These are phyloP conservation scores for Cheilosia variabilis DNA, from an alignment of 2,888 invertebrate species.

Conservation along the genomic window DNA sequence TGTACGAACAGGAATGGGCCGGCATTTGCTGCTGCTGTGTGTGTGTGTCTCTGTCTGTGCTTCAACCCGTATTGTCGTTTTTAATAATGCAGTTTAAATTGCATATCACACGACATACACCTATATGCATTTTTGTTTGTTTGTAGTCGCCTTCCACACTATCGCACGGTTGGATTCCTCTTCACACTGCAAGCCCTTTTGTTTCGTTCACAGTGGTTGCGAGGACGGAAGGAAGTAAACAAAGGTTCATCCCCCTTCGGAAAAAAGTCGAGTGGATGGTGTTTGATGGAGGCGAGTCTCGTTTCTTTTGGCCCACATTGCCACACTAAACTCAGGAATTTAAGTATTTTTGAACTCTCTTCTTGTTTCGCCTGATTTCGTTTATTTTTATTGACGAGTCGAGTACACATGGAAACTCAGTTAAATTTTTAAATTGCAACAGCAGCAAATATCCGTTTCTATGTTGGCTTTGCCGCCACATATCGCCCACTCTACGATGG, in stretches of 20 bases:
- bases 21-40: too few species aligned
- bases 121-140: background rate
- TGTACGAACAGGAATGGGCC: background rate
- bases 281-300: background rate
- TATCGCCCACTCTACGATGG: too few species aligned
- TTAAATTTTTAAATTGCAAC: too few species aligned
- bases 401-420: too few species aligned
- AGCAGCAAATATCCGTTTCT: too few species aligned
- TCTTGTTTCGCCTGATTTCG: too few species aligned
- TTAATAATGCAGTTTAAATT: conserved; percentile 56
- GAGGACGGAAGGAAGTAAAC: conserved; percentile 71
- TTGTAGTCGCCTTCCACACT: conserved; percentile 23
- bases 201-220: conserved; percentile 59
- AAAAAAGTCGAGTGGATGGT: conserved; percentile 54
- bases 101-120: conserved; percentile 57
- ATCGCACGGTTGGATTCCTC: background rate
- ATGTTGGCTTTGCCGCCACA: too few species aligned
- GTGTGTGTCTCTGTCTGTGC: too few species aligned
- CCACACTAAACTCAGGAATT: conserved; percentile 29
- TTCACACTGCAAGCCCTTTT: conserved; percentile 39
- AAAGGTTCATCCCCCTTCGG: conserved; percentile 68
- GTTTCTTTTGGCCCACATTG: conserved; percentile 66
- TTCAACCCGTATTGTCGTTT: conserved; percentile 41
- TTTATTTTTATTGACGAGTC: too few species aligned
- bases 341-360: too few species aligned